Conservation (phyloP, 1,140 invertebrate genomes). For the Drosophila paulistorum region DNA sequence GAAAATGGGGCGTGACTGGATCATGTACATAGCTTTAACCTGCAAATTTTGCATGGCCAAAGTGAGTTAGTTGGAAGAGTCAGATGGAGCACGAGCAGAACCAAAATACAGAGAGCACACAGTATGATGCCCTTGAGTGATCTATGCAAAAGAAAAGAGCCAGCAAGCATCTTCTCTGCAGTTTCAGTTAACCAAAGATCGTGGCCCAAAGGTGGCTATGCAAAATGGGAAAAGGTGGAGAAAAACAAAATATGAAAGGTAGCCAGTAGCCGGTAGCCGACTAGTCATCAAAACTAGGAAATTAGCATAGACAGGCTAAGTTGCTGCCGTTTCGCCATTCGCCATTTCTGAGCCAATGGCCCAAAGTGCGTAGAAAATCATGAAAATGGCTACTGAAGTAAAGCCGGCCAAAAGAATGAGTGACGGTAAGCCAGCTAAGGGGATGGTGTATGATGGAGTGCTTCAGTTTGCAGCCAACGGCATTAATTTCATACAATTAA, state of each 20-base stretch:
- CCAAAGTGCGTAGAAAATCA: slow-evolving; percentile 79
- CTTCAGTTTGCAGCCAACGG: slow-evolving; percentile 42
- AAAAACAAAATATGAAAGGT: slow-evolving; percentile 57
- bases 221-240: slow-evolving; percentile 34
- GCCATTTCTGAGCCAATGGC: slow-evolving; percentile 56
- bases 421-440: slow-evolving; percentile 8
- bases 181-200: slow-evolving; percentile 30
- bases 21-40: slow-evolving; percentile 39
- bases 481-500: slow-evolving; percentile 79
- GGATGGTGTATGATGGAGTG: not conserved
- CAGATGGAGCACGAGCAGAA: slow-evolving; percentile 49
- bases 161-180: slow-evolving; percentile 40
- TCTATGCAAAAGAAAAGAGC: slow-evolving; percentile 42
- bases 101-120: slow-evolving; percentile 25
- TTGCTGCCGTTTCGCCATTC: slow-evolving; percentile 13
- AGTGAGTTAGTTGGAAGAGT: slow-evolving; percentile 20
- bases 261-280: slow-evolving; percentile 63
- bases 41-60: slow-evolving; percentile 58
- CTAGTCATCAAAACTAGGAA: slow-evolving; percentile 68
- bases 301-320: slow-evolving; percentile 65
- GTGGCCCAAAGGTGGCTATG: slow-evolving; percentile 62
- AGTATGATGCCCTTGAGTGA: slow-evolving; percentile 65
- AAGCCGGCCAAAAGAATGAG: slow-evolving; percentile 23
- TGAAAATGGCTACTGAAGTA: slow-evolving; percentile 75
- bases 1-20: slow-evolving; percentile 55